Percentiles rank a stretch among this genome's conserved stretches.
Conservation (phyloP, 2,797 vertebrate genomes). For the Leontopithecus rosalia region DNA sequence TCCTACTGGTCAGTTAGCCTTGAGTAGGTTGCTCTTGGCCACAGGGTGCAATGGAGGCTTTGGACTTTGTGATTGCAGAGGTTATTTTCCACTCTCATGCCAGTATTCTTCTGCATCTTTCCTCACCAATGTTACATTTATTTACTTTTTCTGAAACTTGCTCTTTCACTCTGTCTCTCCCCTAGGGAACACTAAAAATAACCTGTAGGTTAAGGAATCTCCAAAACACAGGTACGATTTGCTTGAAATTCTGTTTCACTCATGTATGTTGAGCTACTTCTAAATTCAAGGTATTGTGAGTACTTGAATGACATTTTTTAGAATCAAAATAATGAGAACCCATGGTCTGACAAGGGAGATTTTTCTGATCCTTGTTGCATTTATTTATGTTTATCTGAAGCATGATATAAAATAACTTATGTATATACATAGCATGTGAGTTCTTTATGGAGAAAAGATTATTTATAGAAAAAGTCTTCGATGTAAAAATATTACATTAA, state of each 20-base stretch:
- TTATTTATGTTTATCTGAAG: constrained; percentile 24
- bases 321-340: background rate
- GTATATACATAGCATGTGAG: background rate
- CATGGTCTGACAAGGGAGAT: background rate
- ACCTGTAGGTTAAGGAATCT: background rate
- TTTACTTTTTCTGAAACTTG: background rate
- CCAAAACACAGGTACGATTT: background rate
- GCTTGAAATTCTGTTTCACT: background rate
- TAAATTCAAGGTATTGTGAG: background rate
- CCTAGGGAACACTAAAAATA: background rate
- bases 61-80: background rate
- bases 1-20: background rate
- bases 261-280: background rate
- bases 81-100: background rate
- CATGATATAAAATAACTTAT: background rate
- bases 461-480: background rate
- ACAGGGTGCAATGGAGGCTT: background rate
- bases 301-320: background rate
- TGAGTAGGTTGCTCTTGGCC: background rate
- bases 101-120: background rate
- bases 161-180: background rate
- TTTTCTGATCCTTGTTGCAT: background rate
- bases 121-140: background rate
- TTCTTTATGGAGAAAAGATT: background rate
- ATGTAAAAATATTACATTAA: background rate